phyloP scores from a whole-genome alignment of 2,888 invertebrate genomes.

The Ophonus ardosiacus region DNA sequence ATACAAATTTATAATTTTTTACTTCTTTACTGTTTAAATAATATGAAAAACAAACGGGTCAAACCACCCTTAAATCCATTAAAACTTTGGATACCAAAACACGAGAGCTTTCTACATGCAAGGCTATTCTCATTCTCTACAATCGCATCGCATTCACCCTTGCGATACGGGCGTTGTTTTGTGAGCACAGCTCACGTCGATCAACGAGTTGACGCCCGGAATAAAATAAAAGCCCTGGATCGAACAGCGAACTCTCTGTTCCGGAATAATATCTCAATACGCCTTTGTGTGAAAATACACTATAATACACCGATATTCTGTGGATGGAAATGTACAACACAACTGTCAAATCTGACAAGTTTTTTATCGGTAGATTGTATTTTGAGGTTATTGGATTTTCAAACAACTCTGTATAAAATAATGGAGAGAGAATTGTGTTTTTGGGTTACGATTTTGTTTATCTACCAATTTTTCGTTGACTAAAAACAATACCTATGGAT shows the following conservation, averaged over 20 bases:
- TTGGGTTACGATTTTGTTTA: background rate
- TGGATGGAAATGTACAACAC: background rate
- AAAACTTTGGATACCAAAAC: background rate
- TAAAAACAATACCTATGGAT: no score
- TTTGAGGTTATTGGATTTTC: background rate
- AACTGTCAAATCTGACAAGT: background rate
- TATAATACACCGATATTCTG: background rate
- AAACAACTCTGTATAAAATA: background rate
- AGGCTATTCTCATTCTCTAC: background rate
- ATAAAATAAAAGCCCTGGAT: conserved; percentile 24
- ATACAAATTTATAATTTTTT: background rate
- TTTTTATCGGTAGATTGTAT: background rate
- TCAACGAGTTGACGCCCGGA: conserved; percentile 22
- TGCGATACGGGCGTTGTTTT: conserved; percentile 2
- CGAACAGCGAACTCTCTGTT: conserved; percentile 15
- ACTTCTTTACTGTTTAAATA: background rate
- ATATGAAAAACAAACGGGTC: background rate
- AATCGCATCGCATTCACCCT: conserved; percentile 1
- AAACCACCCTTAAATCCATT: conserved; percentile 27
- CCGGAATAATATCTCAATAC: background rate
- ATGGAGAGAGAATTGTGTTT: background rate
- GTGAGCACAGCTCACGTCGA: background rate
- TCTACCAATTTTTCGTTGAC: background rate
- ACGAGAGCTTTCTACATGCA: conserved; percentile 15
- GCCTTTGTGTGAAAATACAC: background rate